Conservation (phyloP, 2,797 vertebrate genomes). For the Ciconia nigra region DNA sequence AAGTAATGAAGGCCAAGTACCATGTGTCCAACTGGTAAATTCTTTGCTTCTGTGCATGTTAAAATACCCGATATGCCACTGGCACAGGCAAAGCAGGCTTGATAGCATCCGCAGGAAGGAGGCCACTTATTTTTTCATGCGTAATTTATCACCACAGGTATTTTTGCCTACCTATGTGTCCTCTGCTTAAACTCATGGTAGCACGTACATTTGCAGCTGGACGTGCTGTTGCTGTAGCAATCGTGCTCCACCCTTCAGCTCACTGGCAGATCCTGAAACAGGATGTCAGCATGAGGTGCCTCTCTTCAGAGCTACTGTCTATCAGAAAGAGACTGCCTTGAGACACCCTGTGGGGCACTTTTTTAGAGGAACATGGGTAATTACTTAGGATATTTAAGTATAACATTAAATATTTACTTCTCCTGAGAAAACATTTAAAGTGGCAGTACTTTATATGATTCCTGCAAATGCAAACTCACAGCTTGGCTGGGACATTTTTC, state of each 20-base stretch:
- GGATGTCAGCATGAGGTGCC: constrained; percentile 38
- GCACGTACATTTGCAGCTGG: constrained; percentile 44
- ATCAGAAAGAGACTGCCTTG: constrained; percentile 42
- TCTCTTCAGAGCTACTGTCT: constrained; percentile 27
- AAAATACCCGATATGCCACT: background rate
- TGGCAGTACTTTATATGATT: constrained; percentile 50
- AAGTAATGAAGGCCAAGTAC: background rate
- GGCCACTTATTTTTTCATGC: constrained; percentile 38
- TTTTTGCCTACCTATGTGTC: constrained; percentile 55
- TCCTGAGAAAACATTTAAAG: constrained; percentile 67
- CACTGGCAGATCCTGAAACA: constrained; percentile 56
- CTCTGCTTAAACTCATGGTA: constrained; percentile 37
- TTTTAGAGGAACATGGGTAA: constrained; percentile 38
- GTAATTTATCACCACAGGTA: constrained; percentile 55
- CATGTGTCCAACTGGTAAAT: background rate
- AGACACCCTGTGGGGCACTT: constrained; percentile 27
- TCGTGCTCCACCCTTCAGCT: background rate
- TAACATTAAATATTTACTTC: constrained; percentile 65
- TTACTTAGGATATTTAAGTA: constrained; percentile 57
- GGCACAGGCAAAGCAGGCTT: background rate
- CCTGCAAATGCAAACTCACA: constrained; percentile 23
- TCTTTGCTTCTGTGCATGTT: background rate
- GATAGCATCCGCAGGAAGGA: constrained; percentile 63
- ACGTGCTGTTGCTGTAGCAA: constrained; percentile 64
- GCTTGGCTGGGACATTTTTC: background rate